Conservation (phyloP, 2,113 vertebrate species). For the Cariama cristata region DNA sequence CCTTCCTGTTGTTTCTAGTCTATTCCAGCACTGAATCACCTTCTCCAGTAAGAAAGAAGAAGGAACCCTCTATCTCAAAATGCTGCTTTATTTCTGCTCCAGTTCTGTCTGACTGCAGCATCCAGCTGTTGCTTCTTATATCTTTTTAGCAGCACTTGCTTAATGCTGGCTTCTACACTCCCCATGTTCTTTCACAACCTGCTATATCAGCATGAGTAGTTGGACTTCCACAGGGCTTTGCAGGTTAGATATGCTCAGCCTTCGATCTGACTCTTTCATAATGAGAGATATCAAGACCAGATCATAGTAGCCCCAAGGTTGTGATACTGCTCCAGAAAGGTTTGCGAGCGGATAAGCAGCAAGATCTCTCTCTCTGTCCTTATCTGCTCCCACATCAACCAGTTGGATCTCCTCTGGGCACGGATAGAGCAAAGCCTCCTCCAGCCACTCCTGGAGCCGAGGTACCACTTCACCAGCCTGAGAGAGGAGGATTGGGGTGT, state of each 20-base stretch:
- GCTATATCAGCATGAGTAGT: background rate
- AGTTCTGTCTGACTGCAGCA: background rate
- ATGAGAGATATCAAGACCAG: background rate
- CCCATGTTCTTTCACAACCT: background rate
- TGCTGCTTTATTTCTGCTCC: background rate
- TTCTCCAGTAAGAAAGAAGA: background rate
- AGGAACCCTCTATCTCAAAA: background rate
- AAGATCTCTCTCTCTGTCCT: background rate
- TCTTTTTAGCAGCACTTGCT: background rate
- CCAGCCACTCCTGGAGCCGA: background rate
- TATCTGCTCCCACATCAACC: background rate
- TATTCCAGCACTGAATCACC: background rate
- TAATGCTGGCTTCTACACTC: background rate
- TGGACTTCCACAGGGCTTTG: background rate
- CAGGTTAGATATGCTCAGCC: background rate
- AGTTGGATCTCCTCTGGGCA: background rate
- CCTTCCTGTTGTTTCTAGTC: background rate
- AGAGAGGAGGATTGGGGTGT: background rate
- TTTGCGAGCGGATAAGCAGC: background rate
- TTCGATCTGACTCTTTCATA: background rate
- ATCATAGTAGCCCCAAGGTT: background rate
- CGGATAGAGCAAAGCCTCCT: background rate
- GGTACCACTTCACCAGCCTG: background rate
- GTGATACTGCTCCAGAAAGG: background rate
- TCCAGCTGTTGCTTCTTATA: background rate